Evolutionary conservation across 2,113 vertebrate genomes (phyloP).

Genomic region (Gallinago media): DNA sequence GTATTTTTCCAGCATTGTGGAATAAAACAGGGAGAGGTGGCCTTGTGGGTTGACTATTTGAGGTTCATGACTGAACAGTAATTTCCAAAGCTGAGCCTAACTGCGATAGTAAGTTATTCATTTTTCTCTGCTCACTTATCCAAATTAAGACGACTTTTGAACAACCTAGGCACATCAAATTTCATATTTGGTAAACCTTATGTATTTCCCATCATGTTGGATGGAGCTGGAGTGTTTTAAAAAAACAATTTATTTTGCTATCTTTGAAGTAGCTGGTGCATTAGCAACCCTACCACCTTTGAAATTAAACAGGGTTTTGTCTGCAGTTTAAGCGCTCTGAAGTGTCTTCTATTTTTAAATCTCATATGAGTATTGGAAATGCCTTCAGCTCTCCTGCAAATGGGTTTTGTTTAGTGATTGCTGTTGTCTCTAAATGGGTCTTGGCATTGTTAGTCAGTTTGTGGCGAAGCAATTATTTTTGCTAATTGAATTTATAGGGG

Average conservation of each 20-base stretch:
- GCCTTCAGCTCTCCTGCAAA: slow-evolving; percentile 42
- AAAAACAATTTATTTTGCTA: slow-evolving; percentile 26
- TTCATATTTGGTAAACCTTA: not conserved
- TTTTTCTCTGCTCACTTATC: not conserved
- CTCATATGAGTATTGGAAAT: slow-evolving; percentile 43
- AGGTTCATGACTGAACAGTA: slow-evolving; percentile 11
- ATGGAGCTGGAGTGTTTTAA: not conserved
- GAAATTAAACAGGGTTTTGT: slow-evolving; percentile 54
- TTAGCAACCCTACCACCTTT: slow-evolving; percentile 60
- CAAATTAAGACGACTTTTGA: slow-evolving; percentile 13
- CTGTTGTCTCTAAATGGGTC: slow-evolving; percentile 36
- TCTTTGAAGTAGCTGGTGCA: slow-evolving; percentile 49
- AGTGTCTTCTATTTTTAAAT: slow-evolving; percentile 57
- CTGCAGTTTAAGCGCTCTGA: slow-evolving; percentile 34
- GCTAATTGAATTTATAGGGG: slow-evolving; percentile 29
- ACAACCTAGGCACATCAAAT: not conserved
- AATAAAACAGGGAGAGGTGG: slow-evolving; percentile 15
- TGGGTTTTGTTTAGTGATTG: slow-evolving; percentile 66
- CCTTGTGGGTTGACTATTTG: not conserved
- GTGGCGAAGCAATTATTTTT: slow-evolving; percentile 53
- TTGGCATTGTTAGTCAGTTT: slow-evolving; percentile 48
- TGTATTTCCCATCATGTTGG: not conserved
- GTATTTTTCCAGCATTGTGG: slow-evolving; percentile 33
- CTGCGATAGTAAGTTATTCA: not conserved
- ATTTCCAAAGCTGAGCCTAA: slow-evolving; percentile 7